Base-by-base conservation (phyloP, 2,888 invertebrate genomes). In the Drosophila imparisetae region DNA sequence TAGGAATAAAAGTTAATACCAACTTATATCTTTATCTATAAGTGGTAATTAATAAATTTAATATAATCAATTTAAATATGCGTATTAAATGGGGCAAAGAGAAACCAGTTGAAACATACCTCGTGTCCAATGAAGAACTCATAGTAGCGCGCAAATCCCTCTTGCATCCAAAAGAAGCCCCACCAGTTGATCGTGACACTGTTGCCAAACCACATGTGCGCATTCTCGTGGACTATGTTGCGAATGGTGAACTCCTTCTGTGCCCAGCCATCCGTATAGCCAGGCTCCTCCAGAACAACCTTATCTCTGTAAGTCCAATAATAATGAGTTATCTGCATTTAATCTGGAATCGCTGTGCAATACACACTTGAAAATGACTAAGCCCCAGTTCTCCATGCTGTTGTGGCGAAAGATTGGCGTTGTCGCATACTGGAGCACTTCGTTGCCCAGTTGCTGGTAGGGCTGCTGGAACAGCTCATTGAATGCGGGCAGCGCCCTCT, bases 371-470 rank as follows among this genome's bases (percentile, higher is more conserved):
- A 96, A 98, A 6, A 96, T 97, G 10, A 97, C 94, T 8, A 98
- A 93, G 1, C 98, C 98, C 97, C 98, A 98, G 90, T 98, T 98
- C 91, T 97, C 97, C 97, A 98, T 98, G 68, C 97, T 96, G 24
- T 95, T 95, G 62, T 95, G 95, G 0, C 95, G 94, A 92, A 97
- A 97, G 82, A 96, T 96, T 0, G 96, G 95, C 53, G 98, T 94
- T 0, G 96, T 97, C 7, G 96, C 95, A 80, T 96, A 95, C 90
- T 97, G 97, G 83, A 97, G 93, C 84, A 97, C 96, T 0, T 95
- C 93, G 75, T 96, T 93, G 2, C 94, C 94, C 62, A 92, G 64
- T 0, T 72, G 38, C 4, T 64, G 57, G 93, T 96, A 97, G 2
- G 94, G 93, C 52, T 96, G 94, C 84, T 95, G 94, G 93, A 97